These are phyloP conservation scores for Bellardia pandia DNA, from an alignment of 2,888 invertebrate genomes.

Conservation along the genomic window DNA sequence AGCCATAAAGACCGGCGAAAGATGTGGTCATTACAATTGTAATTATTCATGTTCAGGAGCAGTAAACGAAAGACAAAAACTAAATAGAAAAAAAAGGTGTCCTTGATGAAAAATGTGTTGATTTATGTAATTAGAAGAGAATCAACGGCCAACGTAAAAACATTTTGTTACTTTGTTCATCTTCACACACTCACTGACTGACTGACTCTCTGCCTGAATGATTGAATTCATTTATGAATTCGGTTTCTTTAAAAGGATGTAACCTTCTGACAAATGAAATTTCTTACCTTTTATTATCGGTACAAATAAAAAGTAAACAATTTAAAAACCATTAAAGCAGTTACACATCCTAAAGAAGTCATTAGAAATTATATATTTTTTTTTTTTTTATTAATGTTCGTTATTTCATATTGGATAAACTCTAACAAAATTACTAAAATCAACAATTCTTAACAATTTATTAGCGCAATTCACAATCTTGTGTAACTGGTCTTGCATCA, in stretches of 20 bases:
- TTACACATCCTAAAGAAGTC: slow-evolving; percentile 50
- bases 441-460: neutral
- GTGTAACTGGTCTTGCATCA: too few species aligned
- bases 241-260: slow-evolving; percentile 51
- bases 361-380: slow-evolving; percentile 8
- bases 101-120: slow-evolving; percentile 70
- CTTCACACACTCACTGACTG: neutral
- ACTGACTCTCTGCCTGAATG: slow-evolving; percentile 11
- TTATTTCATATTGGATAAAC: slow-evolving; percentile 6
- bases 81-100: slow-evolving; percentile 36
- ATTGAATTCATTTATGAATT: slow-evolving; percentile 30
- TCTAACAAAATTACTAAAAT: neutral
- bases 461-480: too few species aligned
- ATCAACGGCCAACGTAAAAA: slow-evolving; percentile 29
- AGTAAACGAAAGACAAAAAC: slow-evolving; percentile 9
- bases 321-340: slow-evolving; percentile 64
- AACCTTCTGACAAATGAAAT: slow-evolving; percentile 21
- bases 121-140: slow-evolving; percentile 63
- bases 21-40: slow-evolving; percentile 54
- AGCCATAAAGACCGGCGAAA: slow-evolving; percentile 35
- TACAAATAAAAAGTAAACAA: slow-evolving; percentile 52
- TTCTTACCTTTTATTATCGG: slow-evolving; percentile 7
- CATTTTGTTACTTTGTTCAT: slow-evolving; percentile 37
- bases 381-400: neutral
- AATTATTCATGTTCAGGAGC: slow-evolving; percentile 67